phyloP scores from a whole-genome alignment of 2,888 invertebrate genomes.

The Ophion slaviceki region DNA sequence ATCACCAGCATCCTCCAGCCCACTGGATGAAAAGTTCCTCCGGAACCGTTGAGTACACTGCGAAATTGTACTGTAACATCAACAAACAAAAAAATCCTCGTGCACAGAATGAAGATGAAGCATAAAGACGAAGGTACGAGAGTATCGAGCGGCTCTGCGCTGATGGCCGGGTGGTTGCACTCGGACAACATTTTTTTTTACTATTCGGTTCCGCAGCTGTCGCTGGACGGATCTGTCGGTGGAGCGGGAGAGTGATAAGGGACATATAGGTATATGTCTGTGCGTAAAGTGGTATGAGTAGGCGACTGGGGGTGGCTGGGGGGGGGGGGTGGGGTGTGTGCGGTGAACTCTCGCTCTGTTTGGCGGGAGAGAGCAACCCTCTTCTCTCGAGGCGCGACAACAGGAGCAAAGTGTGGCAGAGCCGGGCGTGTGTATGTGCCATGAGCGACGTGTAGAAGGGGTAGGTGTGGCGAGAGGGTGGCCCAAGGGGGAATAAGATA shows the following conservation, averaged over 20 bases:
- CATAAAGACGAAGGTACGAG: no score
- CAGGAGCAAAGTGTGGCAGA: constrained; percentile 57
- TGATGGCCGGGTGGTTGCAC: constrained; percentile 1
- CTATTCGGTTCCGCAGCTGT: constrained; percentile 74
- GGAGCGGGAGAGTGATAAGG: background rate
- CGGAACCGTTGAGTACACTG: no score
- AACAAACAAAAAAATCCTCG: no score
- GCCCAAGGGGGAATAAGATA: constrained; percentile 69
- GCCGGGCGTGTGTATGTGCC: constrained; percentile 21
- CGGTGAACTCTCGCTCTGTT: constrained; percentile 31
- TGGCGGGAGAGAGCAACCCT: constrained; percentile 43
- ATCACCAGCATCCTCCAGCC: no score
- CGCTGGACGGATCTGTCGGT: constrained; percentile 55
- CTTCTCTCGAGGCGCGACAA: constrained; percentile 46
- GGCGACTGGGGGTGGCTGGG: constrained; percentile 3
- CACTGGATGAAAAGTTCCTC: no score
- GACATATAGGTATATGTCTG: background rate
- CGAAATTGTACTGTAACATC: no score
- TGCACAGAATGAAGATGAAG: no score
- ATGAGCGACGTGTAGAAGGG: background rate
- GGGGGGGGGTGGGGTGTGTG: background rate
- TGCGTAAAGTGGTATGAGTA: background rate
- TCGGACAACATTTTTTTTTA: constrained; percentile 68
- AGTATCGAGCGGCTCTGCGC: background rate
- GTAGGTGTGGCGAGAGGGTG: constrained; percentile 32